Percentiles rank a stretch among this genome's conserved stretches.
Evolutionary conservation across 1,140 invertebrate genomes (phyloP).

Genomic region (Bombyx mandarina): DNA sequence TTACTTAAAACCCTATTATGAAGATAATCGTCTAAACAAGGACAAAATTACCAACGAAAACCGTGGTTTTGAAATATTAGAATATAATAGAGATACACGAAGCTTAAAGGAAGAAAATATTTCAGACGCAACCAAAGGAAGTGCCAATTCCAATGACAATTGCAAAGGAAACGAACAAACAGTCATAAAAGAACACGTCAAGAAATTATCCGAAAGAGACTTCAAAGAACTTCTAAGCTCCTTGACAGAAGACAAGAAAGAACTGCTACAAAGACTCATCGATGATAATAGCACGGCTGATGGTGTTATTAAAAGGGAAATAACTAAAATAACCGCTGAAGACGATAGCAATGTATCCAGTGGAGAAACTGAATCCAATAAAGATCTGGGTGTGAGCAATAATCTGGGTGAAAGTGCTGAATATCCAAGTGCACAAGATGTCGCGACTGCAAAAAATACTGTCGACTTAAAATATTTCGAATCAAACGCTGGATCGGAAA

Average conservation of each 20-base stretch:
- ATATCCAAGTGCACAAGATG: conserved; percentile 13
- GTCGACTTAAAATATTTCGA: too few species aligned
- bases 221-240: conserved; percentile 47
- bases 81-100: conserved; percentile 1
- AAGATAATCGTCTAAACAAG: too few species aligned
- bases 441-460: conserved; percentile 15
- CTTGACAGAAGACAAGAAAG: conserved; percentile 50
- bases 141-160: too few species aligned
- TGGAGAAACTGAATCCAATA: conserved; percentile 35
- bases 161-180: conserved; percentile 37
- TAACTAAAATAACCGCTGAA: conserved; percentile 55
- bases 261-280: conserved; percentile 49
- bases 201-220: conserved; percentile 48
- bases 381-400: conserved; percentile 24
- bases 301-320: conserved; percentile 49
- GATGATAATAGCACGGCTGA: conserved; percentile 21
- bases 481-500: too few species aligned
- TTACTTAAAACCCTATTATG: conserved; percentile 4
- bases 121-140: too few species aligned
- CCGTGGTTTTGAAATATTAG: too few species aligned
- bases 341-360: conserved; percentile 44
- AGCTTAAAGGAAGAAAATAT: conserved; percentile 6
- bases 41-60: too few species aligned
- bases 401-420: conserved; percentile 25
- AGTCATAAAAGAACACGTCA: conserved; percentile 48